Base-by-base conservation (phyloP, 1,140 invertebrate genomes). In the Onthophagus taurus region DNA sequence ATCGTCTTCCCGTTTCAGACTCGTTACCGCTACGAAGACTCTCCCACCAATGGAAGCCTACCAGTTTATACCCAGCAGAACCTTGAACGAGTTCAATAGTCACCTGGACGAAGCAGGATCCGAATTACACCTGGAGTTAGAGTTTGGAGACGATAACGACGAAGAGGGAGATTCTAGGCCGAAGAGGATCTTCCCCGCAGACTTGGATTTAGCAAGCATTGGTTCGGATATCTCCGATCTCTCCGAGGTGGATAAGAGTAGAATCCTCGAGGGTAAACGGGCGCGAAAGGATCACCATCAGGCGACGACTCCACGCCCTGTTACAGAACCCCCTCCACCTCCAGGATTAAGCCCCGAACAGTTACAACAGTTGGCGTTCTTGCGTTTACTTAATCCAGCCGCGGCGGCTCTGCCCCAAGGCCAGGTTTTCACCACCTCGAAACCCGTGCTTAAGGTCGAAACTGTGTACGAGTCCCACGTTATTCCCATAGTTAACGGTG, bases 11-110 rank as follows among this genome's bases (percentile, higher is more conserved):
- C n/a, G n/a, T n/a, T n/a, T n/a, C n/a, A n/a, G n/a, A n/a, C 62
- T 89, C 30, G 85, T 92, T 1, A 89, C 85, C 1, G 87, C 88
- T 0, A 86, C 84, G 1, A 91, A 91, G 60, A 92, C 88, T 0
- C 60, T 91, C 18, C 88, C 87, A 7, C 87, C 88, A 0, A 78
- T 85, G 71, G 85, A 89, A 57, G 79, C 82, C 19, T 89, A 85
- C 63, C 83, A 89, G 50, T 89, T 89, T 54, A 81, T 85, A 18
- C 85, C 85, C 0, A 87, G 84, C 47, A 88, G 88, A 63, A 87
- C 85, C 2, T 69, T 91, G 9, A 89, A 87, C 51, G 88, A 93
- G 61, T 89, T 90, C 62, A 89, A 89, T 49, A 86, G 83, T 34
- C 79, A 80, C 31, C 67, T 88, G 19, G 84, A 90, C 57, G 85